phyloP scores from a whole-genome alignment of 2,797 vertebrate genomes.

The Tiaroga cobitis region DNA sequence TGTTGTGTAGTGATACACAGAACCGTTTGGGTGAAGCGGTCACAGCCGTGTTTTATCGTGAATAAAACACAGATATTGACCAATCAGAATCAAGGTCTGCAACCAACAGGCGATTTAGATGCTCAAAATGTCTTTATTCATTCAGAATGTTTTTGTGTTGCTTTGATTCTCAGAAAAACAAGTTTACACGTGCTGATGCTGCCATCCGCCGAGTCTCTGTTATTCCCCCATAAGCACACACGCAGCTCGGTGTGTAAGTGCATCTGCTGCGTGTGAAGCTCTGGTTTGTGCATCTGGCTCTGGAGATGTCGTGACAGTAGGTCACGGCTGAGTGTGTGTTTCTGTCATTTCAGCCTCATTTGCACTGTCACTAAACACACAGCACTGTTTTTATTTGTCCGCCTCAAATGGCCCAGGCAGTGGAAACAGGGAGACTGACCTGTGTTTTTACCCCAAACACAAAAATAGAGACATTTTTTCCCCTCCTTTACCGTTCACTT shows the following conservation, averaged over 20 bases:
- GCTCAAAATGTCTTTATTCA: neutral
- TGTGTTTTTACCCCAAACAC: conserved; percentile 61
- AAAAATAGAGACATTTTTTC: conserved; percentile 62
- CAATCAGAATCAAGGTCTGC: no score
- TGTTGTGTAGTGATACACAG: no score
- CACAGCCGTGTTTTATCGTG: no score
- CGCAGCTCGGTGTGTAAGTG: neutral
- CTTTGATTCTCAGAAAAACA: neutral
- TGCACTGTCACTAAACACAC: conserved; percentile 37
- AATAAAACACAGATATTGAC: no score
- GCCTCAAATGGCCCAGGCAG: conserved; percentile 70
- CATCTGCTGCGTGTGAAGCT: neutral
- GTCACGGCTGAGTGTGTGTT: conserved; percentile 68
- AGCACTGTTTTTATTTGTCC: conserved; percentile 29
- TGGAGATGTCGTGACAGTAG: conserved; percentile 67
- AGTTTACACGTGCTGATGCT: neutral
- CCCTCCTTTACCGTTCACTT: neutral
- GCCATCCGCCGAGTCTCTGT: neutral
- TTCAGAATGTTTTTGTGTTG: neutral
- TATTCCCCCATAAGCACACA: neutral
- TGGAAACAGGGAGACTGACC: conserved; percentile 49
- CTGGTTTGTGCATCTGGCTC: neutral
- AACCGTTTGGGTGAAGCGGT: no score
- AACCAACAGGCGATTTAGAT: no score
- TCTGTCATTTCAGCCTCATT: conserved; percentile 61